Evolutionary conservation across 2,113 vertebrate species (phyloP).

Genomic region (Ictidomys tridecemlineatus): DNA sequence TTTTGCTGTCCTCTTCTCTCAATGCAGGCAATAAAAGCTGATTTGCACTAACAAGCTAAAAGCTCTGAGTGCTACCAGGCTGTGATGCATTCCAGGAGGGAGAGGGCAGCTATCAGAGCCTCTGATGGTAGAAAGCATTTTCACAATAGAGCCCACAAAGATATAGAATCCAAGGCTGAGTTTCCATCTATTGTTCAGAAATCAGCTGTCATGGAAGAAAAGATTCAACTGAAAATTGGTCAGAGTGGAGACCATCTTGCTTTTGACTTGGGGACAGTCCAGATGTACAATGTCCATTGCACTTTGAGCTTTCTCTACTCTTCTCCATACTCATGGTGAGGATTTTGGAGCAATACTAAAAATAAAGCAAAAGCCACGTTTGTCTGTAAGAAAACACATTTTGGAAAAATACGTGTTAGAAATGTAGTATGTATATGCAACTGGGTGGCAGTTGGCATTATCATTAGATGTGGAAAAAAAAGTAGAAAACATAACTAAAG

Average conservation of each 20-base stretch:
- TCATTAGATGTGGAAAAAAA: conserved; percentile 10
- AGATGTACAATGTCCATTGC: neutral
- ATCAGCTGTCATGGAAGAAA: conserved; percentile 43
- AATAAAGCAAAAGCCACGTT: conserved; percentile 4
- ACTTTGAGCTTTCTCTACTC: neutral
- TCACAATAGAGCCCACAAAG: conserved; percentile 62
- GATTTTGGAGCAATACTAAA: neutral
- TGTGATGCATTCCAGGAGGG: conserved; percentile 68
- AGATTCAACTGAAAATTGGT: conserved; percentile 33
- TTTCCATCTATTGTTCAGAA: conserved; percentile 65
- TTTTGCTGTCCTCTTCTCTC: conserved; percentile 80
- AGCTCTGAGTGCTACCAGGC: conserved; percentile 80
- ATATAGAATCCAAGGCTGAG: conserved; percentile 55
- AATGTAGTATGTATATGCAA: neutral
- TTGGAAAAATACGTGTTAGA: neutral
- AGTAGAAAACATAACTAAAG: neutral
- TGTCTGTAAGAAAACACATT: conserved; percentile 16
- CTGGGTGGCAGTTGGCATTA: neutral
- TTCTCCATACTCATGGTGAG: neutral
- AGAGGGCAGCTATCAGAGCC: conserved; percentile 63
- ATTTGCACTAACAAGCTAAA: conserved; percentile 86
- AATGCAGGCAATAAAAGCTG: conserved; percentile 82
- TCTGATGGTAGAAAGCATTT: conserved; percentile 65
- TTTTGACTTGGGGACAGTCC: conserved; percentile 18
- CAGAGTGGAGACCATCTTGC: neutral